Conservation (phyloP, 2,888 invertebrate genomes). For the Terebella lapidaria region DNA sequence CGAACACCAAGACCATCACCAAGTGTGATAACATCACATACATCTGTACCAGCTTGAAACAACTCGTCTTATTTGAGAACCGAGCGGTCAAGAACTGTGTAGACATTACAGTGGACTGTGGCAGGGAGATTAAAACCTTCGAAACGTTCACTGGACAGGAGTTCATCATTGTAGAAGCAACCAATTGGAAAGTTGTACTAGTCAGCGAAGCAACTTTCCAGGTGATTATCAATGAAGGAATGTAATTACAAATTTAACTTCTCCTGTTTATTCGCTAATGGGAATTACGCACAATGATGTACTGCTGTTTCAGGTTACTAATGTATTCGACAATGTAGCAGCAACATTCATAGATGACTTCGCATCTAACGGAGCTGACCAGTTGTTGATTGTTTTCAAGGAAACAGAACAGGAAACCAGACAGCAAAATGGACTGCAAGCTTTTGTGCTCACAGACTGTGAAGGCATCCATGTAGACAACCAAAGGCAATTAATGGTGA, state of each 20-base stretch:
- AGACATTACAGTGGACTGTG: not conserved
- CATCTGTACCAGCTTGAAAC: not conserved
- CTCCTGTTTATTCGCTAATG: not conserved
- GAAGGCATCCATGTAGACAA: not conserved
- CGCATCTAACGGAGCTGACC: not conserved
- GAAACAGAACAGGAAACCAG: not conserved
- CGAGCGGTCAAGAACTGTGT: not conserved
- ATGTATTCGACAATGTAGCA: not conserved
- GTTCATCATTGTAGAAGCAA: not conserved
- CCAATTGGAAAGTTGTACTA: not conserved
- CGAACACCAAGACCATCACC: no score
- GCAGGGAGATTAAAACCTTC: not conserved
- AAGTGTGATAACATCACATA: not conserved
- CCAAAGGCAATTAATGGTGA: not conserved
- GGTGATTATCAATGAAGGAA: not conserved
- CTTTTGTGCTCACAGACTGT: not conserved
- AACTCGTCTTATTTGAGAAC: not conserved
- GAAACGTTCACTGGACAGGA: not conserved
- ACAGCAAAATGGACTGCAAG: not conserved
- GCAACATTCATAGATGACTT: not conserved
- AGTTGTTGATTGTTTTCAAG: not conserved
- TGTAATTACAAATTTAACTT: no score
- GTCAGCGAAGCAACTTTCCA: not conserved
- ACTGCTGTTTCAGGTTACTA: not conserved
- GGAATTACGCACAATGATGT: not conserved